phyloP scores from a whole-genome alignment of 2,888 invertebrate genomes.

The Pristionchus arcanus region DNA sequence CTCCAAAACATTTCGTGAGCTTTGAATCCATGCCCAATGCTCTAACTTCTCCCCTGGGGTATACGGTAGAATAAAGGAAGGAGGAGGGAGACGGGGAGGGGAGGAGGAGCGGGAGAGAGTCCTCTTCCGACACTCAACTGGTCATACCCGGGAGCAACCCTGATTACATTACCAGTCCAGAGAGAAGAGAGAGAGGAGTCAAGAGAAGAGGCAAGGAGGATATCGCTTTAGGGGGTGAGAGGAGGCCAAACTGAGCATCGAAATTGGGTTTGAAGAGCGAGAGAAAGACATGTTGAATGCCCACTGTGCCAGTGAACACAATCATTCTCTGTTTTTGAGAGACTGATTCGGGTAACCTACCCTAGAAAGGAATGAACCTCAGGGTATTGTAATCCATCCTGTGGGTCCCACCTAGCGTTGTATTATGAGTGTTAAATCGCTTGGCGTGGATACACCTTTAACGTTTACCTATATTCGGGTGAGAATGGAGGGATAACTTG shows the following conservation, averaged over 20 bases:
- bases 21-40: neutral
- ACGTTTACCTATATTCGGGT: too few species aligned
- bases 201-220: neutral
- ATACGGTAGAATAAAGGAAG: conserved; percentile 34
- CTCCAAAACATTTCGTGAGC: neutral
- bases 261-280: conserved; percentile 72
- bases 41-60: neutral
- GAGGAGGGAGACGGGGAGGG: neutral
- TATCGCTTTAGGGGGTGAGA: neutral
- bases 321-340: conserved; percentile 41
- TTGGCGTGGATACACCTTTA: too few species aligned
- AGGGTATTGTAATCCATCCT: too few species aligned
- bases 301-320: conserved; percentile 14
- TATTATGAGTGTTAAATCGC: too few species aligned
- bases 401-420: too few species aligned
- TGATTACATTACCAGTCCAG: conserved; percentile 56
- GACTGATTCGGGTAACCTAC: too few species aligned
- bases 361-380: too few species aligned
- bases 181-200: conserved; percentile 7
- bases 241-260: conserved; percentile 13
- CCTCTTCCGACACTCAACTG: conserved; percentile 43
- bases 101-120: neutral
- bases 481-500: conserved; percentile 4
- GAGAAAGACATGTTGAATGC: neutral
- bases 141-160: conserved; percentile 45